Evolutionary conservation across 2,797 vertebrate species (phyloP).

Genomic region (Hippopotamyrus pictus): DNA sequence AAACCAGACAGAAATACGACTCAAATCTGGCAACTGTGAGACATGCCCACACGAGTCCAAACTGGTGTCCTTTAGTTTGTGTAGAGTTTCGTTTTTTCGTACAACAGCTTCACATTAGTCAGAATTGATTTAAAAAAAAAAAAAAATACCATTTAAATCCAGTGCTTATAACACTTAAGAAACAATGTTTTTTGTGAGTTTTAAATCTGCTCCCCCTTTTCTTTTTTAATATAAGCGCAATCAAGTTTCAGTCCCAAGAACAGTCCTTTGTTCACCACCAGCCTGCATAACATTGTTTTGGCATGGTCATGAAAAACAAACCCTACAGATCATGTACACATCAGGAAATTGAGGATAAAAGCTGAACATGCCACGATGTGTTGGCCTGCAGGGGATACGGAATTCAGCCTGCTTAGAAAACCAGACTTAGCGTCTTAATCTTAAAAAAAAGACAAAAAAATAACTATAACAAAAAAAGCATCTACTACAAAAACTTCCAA

Average conservation of each 20-base stretch:
- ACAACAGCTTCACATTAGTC: conserved; percentile 99
- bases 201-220: conserved; percentile 38
- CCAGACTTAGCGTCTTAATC: conserved; percentile 65
- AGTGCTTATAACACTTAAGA: conserved; percentile 99
- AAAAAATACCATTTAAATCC: conserved; percentile 99
- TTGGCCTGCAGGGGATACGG: conserved; percentile 72
- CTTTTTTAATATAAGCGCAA: conserved; percentile 80
- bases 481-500: conserved; percentile 50
- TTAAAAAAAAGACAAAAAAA: conserved; percentile 44
- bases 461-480: conserved; percentile 38
- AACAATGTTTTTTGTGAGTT: conserved; percentile 87
- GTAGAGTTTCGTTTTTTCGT: conserved; percentile 65
- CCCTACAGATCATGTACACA: conserved; percentile 71
- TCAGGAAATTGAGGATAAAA: conserved; percentile 63
- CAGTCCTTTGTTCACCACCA: conserved; percentile 87
- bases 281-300: conserved; percentile 80
- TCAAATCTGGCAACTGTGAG: conserved; percentile 90
- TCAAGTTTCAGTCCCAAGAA: conserved; percentile 96
- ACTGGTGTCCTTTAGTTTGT: conserved; percentile 89
- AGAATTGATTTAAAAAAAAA: conserved; percentile 98
- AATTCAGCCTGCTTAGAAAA: conserved; percentile 56
- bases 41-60: conserved; percentile 85
- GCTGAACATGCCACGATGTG: conserved; percentile 73
- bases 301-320: conserved; percentile 79
- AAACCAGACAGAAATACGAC: conserved; percentile 84